phyloP scores from a whole-genome alignment of 2,113 vertebrate genomes.

The Centropristis striata region DNA sequence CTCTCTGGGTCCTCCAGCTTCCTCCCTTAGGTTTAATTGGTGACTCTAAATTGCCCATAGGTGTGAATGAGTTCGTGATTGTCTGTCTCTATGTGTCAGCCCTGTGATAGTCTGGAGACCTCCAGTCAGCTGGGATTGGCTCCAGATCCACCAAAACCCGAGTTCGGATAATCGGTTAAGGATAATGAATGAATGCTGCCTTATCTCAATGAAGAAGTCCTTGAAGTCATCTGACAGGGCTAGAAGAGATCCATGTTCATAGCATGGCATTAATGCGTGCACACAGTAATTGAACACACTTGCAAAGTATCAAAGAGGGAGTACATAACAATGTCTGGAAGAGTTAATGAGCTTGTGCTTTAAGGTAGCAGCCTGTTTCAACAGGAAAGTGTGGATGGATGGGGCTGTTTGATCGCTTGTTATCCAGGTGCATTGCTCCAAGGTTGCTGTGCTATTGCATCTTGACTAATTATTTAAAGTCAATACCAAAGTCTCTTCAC shows the following conservation, averaged over 20 bases:
- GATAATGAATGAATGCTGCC: no score
- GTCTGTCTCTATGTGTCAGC: no score
- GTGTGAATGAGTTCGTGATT: no score
- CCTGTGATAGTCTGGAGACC: no score
- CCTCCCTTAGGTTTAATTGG: no score
- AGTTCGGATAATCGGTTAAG: no score
- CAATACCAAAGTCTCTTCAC: slow-evolving; percentile 68
- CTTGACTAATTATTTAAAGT: slow-evolving; percentile 70
- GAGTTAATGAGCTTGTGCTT: slow-evolving; percentile 65
- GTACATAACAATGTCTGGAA: slow-evolving; percentile 57
- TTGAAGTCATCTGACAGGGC: background rate
- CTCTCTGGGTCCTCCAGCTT: no score
- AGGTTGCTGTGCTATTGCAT: slow-evolving; percentile 64
- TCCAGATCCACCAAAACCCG: no score
- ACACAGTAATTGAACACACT: slow-evolving; percentile 1
- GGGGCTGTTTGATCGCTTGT: slow-evolving; percentile 70
- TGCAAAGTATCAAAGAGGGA: slow-evolving; percentile 40
- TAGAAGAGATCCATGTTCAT: background rate
- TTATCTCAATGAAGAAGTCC: background rate
- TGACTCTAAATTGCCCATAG: no score
- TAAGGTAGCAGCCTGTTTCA: slow-evolving; percentile 47
- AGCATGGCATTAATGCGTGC: background rate
- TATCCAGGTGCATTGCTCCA: slow-evolving; percentile 66
- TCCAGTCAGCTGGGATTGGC: no score
- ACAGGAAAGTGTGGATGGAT: slow-evolving; percentile 57